phyloP scores from a whole-genome alignment of 2,888 invertebrate genomes.

The Netelia virgata region DNA sequence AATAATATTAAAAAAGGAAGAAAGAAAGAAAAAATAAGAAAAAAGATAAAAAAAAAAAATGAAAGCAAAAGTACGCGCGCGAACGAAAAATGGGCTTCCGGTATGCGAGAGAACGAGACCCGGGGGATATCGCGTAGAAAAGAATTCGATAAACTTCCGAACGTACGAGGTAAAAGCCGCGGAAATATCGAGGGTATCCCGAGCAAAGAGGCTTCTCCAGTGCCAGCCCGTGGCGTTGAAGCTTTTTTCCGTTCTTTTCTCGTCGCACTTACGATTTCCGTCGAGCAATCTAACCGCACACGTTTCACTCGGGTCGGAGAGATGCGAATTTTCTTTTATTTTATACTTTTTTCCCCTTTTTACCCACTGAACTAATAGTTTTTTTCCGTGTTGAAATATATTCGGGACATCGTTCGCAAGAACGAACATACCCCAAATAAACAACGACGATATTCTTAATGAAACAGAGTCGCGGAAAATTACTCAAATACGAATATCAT shows the following conservation, averaged over 20 bases:
- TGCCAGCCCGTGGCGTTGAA: constrained; percentile 2
- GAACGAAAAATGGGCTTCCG: constrained; percentile 44
- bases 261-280: constrained; percentile 57
- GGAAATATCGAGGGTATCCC: constrained; percentile 49
- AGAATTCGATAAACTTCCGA: constrained; percentile 64
- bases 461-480: too few species aligned
- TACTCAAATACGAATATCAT: too few species aligned
- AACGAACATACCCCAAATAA: too few species aligned
- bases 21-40: constrained; percentile 32
- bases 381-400: neutral
- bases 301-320: constrained; percentile 20
- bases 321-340: constrained; percentile 47
- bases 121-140: constrained; percentile 54
- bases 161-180: constrained; percentile 51
- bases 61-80: constrained; percentile 44
- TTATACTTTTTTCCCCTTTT: constrained; percentile 61
- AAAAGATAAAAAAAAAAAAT: constrained; percentile 40
- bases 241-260: constrained; percentile 38
- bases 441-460: too few species aligned
- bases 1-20: constrained; percentile 42
- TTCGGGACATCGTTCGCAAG: constrained; percentile 6
- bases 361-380: neutral
- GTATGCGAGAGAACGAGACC: constrained; percentile 50
- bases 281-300: constrained; percentile 47
- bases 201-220: constrained; percentile 20